Conservation (phyloP, 2,888 invertebrate genomes). For the Piscicola geometra region DNA sequence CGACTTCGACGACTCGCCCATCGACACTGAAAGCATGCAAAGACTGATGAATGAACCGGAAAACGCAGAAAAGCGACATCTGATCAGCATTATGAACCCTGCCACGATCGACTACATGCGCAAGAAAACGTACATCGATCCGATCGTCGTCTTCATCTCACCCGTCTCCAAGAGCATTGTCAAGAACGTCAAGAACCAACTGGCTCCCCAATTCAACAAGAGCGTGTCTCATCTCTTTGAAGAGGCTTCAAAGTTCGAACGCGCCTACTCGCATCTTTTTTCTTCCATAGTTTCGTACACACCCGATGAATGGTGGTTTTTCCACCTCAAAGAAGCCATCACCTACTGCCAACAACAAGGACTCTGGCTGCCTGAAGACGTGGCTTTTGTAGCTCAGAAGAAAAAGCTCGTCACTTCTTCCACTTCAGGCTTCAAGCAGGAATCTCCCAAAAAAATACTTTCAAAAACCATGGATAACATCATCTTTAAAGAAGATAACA, state of each 20-base stretch:
- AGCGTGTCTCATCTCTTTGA: conserved; percentile 40
- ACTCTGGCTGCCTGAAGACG: conserved; percentile 34
- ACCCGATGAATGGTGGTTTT: conserved; percentile 41
- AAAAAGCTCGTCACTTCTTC: not conserved
- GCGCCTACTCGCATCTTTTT: conserved; percentile 40
- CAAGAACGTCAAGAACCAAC: conserved; percentile 39
- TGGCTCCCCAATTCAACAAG: conserved; percentile 42
- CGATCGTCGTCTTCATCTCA: conserved; percentile 43
- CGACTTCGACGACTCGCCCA: conserved; percentile 33
- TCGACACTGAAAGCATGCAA: conserved; percentile 37
- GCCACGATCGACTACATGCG: conserved; percentile 38
- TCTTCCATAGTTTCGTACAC: conserved; percentile 42
- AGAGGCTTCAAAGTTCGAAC: conserved; percentile 41
- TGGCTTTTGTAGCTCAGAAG: conserved; percentile 18
- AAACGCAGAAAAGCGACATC: conserved; percentile 39
- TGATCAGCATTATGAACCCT: conserved; percentile 42
- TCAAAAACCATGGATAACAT: conserved; percentile 35
- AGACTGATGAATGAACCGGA: conserved; percentile 31
- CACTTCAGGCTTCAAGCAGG: not conserved
- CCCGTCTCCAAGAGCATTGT: conserved; percentile 42
- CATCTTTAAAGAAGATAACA: not conserved
- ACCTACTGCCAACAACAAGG: conserved; percentile 40
- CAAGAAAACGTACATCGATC: conserved; percentile 41
- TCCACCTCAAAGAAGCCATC: conserved; percentile 42
- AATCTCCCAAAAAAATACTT: conserved; percentile 21